A percentile compares a stretch with the other conserved stretches of the same genome.
Evolutionary conservation across 2,888 invertebrate genomes (phyloP).

Genomic region (Penaeus monodon): DNA sequence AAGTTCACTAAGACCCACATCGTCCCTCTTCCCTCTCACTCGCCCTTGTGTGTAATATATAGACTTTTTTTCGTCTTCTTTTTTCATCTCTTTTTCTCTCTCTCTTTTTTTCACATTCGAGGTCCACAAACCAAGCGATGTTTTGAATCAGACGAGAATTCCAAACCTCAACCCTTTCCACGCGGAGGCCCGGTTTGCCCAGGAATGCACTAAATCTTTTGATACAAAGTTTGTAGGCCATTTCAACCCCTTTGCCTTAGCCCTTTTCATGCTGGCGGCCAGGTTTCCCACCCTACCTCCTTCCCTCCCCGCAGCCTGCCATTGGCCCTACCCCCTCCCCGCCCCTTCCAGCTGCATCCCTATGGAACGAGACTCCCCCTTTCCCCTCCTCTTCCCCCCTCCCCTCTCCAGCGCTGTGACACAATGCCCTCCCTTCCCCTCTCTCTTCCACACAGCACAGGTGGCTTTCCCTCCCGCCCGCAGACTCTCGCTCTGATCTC

Average conservation of each 20-base stretch:
- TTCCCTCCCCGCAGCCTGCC: background rate
- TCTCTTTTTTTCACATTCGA: background rate
- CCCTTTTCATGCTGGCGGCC: conserved; percentile 14
- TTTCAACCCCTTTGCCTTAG: conserved; percentile 20
- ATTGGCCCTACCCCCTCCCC: background rate
- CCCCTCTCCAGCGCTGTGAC: background rate
- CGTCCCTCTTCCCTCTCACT: too few relatives aligned
- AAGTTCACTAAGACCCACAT: too few relatives aligned
- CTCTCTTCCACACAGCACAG: background rate
- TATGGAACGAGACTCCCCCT: background rate
- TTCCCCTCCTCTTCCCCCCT: background rate
- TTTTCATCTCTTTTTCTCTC: background rate
- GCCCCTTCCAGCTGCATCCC: background rate
- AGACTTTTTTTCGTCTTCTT: background rate
- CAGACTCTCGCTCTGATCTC: too few relatives aligned
- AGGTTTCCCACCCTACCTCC: background rate
- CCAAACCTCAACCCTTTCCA: conserved; percentile 16
- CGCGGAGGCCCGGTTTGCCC: background rate
- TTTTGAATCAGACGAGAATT: conserved; percentile 18
- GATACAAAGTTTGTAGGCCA: conserved; percentile 39
- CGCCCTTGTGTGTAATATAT: too few relatives aligned
- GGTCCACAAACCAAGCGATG: background rate
- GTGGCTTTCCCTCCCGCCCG: background rate
- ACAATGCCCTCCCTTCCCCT: too few relatives aligned
- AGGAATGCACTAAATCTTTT: conserved; percentile 40